A percentile compares a stretch with the other conserved stretches of the same genome.
phyloP scores from a whole-genome alignment of 2,888 invertebrate species.

The Lampropteryx suffumata region DNA sequence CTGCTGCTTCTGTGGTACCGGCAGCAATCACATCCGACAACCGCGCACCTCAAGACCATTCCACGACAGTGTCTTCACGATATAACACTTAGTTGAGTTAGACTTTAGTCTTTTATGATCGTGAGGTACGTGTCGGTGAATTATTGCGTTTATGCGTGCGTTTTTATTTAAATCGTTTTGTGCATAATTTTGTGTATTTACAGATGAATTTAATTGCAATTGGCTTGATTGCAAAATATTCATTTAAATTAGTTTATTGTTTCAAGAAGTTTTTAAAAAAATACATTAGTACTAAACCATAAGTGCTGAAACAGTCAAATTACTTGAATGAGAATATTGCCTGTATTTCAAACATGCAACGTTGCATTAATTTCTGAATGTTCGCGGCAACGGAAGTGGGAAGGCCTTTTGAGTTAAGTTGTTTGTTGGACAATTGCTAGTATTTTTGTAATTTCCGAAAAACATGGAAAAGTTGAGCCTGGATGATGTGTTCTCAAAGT shows the following conservation, averaged over 20 bases:
- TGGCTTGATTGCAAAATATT: too few relatives aligned
- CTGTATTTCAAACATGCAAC: not conserved
- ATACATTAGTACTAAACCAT: too few relatives aligned
- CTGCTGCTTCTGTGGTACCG: conserved; percentile 7
- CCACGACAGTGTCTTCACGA: conserved; percentile 7
- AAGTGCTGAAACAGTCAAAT: too few relatives aligned
- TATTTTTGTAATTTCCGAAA: not conserved
- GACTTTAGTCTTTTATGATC: too few relatives aligned
- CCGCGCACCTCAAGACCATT: conserved; percentile 17
- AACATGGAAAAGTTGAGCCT: conserved; percentile 42
- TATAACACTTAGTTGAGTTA: not conserved
- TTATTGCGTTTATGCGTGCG: too few relatives aligned
- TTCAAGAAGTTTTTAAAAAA: too few relatives aligned
- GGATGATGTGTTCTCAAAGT: conserved; percentile 64
- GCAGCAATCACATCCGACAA: conserved; percentile 17
- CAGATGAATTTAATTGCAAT: too few relatives aligned
- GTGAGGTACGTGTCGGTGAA: too few relatives aligned
- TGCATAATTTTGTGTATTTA: too few relatives aligned
- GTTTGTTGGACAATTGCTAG: too few relatives aligned
- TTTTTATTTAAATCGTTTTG: too few relatives aligned
- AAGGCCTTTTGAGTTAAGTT: not conserved
- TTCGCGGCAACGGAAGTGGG: conserved; percentile 5
- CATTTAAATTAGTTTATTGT: too few relatives aligned
- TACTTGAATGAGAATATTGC: not conserved
- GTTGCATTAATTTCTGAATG: conserved; percentile 3